Conservation (phyloP, 2,797 vertebrate genomes). For the Streptopelia turtur region DNA sequence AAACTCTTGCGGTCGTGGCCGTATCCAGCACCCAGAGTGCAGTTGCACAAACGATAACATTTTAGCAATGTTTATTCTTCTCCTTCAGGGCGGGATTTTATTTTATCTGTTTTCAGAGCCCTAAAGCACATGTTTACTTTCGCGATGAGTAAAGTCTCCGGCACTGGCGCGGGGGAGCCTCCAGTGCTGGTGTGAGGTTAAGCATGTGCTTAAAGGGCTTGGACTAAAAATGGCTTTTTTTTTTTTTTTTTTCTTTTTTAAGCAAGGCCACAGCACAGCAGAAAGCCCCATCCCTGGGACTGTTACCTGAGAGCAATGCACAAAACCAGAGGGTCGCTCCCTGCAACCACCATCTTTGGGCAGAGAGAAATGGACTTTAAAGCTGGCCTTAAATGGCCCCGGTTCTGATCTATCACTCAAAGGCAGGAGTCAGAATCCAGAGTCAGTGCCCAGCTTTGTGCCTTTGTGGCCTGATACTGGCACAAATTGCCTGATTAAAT, state of each 20-base stretch:
- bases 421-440: fast-evolving
- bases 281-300: background rate
- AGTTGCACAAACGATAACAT: background rate
- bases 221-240: background rate
- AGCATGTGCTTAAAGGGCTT: slow-evolving; percentile 22
- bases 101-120: slow-evolving; percentile 55
- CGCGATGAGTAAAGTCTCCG: background rate
- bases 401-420: background rate
- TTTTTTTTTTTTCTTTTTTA: background rate
- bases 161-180: background rate
- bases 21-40: background rate
- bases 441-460: background rate
- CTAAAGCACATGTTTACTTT: slow-evolving; percentile 59
- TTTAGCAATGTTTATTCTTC: slow-evolving; percentile 42
- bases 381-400: background rate
- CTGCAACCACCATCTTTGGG: background rate
- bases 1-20: background rate
- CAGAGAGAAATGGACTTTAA: background rate
- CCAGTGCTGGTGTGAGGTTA: background rate
- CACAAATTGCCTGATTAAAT: background rate
- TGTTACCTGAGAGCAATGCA: fast-evolving
- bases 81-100: background rate
- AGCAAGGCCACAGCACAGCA: background rate
- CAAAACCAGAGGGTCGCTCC: background rate
- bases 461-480: background rate